A percentile compares a stretch with the other conserved stretches of the same genome.
phyloP scores from a whole-genome alignment of 2,797 vertebrate genomes.

The Hoplostethus atlanticus region DNA sequence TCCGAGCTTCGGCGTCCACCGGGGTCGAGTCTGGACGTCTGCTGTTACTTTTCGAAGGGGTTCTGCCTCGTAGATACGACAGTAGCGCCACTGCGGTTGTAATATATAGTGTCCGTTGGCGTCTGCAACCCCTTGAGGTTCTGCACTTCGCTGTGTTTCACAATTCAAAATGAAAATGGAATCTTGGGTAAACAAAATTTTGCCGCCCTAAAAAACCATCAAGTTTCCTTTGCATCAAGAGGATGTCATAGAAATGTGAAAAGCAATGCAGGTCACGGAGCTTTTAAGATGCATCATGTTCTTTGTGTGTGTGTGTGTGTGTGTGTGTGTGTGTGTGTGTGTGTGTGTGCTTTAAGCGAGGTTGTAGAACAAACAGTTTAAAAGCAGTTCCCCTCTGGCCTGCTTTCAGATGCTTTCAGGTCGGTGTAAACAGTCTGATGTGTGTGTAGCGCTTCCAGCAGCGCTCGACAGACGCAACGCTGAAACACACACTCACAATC shows the following conservation, averaged over 20 bases:
- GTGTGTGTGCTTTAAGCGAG: constrained; percentile 25
- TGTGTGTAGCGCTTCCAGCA: constrained; percentile 38
- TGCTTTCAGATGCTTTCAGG: constrained; percentile 48
- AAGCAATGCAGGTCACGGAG: too few species aligned
- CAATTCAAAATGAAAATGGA: too few species aligned
- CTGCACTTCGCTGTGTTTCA: too few species aligned
- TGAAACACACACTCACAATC: neutral
- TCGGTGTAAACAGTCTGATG: constrained; percentile 61
- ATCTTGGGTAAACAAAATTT: too few species aligned
- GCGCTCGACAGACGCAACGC: constrained; percentile 22
- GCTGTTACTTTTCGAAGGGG: constrained; percentile 10
- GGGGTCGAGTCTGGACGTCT: constrained; percentile 33
- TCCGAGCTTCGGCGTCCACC: neutral
- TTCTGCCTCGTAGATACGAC: neutral
- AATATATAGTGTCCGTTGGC: too few species aligned
- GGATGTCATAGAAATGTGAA: too few species aligned
- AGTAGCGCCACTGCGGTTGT: too few species aligned
- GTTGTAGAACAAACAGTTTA: constrained; percentile 35
- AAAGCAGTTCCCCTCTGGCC: constrained; percentile 49
- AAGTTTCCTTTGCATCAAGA: too few species aligned
- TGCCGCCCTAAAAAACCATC: too few species aligned
- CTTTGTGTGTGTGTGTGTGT: constrained; percentile 7
- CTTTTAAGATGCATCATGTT: neutral
- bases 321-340: constrained; percentile 2
- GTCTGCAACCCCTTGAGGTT: too few species aligned